Conservation (phyloP, 1,140 invertebrate genomes). For the Penaeus indicus region DNA sequence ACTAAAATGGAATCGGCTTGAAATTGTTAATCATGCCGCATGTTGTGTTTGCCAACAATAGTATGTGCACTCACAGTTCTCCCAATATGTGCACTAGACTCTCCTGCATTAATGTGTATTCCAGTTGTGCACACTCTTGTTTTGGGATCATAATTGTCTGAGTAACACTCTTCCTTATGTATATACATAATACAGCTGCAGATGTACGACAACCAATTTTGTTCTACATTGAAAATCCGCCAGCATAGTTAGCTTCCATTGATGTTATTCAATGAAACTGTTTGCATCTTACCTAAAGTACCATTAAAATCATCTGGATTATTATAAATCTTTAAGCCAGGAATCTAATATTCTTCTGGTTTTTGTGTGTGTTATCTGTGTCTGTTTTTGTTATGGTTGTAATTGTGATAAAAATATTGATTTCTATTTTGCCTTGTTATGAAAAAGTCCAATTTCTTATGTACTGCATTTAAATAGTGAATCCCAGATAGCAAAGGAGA, state of each 20-base stretch:
- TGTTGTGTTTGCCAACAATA: conserved; percentile 28
- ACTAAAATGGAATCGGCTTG: background rate
- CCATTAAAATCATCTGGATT: conserved; percentile 31
- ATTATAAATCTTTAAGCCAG: conserved; percentile 30
- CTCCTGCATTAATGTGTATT: conserved; percentile 36
- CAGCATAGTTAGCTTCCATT: conserved; percentile 26
- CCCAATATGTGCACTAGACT: conserved; percentile 51
- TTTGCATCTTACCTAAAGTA: conserved; percentile 21
- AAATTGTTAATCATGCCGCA: conserved; percentile 3
- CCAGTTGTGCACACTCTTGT: conserved; percentile 40
- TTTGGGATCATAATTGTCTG: conserved; percentile 15
- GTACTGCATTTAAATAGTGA: background rate
- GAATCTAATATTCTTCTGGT: conserved; percentile 22
- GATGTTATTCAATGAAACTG: conserved; percentile 5
- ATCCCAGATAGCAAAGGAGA: too few species aligned
- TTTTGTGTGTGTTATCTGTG: conserved; percentile 31
- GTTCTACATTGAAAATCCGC: conserved; percentile 30
- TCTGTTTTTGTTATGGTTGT: conserved; percentile 36
- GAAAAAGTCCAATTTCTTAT: conserved; percentile 36
- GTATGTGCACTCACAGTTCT: conserved; percentile 34
- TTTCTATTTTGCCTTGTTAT: conserved; percentile 40
- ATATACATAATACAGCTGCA: conserved; percentile 30
- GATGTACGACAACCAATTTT: conserved; percentile 26
- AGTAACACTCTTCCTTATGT: conserved; percentile 31
- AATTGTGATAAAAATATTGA: conserved; percentile 24